A percentile compares a stretch with the other conserved stretches of the same genome.
phyloP scores from a whole-genome alignment of 2,888 invertebrate species.

The Ceriagrion tenellum region DNA sequence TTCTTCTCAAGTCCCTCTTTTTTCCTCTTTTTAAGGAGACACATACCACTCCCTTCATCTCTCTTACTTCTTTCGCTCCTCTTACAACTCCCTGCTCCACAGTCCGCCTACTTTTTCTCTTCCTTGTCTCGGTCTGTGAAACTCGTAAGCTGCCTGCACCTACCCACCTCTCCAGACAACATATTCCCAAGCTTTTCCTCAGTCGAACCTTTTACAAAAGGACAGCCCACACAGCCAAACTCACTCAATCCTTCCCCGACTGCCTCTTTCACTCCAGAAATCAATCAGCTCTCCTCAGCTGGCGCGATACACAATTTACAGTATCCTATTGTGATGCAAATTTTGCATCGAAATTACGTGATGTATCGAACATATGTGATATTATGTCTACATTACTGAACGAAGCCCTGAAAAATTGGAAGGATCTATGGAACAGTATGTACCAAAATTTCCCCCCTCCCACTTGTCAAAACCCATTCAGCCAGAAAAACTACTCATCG shows the following conservation, averaged over 20 bases:
- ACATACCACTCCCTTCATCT: neutral
- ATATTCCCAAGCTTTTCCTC: neutral
- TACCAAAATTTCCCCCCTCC: neutral
- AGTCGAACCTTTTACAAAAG: neutral
- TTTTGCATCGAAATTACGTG: too few species aligned
- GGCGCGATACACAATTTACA: neutral
- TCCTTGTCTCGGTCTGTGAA: neutral
- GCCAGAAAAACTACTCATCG: too few species aligned
- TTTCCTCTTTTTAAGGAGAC: neutral
- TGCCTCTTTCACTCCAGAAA: too few species aligned
- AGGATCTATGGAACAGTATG: too few species aligned
- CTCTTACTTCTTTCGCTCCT: neutral
- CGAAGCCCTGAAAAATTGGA: too few species aligned
- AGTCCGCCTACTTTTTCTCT: neutral
- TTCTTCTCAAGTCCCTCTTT: neutral
- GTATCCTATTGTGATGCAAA: too few species aligned
- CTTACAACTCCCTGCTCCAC: neutral
- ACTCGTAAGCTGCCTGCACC: neutral
- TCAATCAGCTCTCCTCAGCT: neutral
- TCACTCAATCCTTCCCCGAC: too few species aligned
- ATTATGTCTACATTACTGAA: too few species aligned
- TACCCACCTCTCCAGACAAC: neutral
- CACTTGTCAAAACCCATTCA: too few species aligned
- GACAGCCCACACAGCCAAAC: neutral
- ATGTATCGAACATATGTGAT: too few species aligned